A percentile compares a stretch with the other conserved stretches of the same genome.
Evolutionary conservation across 2,888 invertebrate genomes (phyloP).

Genomic region (Mesodorylaimus sp.): DNA sequence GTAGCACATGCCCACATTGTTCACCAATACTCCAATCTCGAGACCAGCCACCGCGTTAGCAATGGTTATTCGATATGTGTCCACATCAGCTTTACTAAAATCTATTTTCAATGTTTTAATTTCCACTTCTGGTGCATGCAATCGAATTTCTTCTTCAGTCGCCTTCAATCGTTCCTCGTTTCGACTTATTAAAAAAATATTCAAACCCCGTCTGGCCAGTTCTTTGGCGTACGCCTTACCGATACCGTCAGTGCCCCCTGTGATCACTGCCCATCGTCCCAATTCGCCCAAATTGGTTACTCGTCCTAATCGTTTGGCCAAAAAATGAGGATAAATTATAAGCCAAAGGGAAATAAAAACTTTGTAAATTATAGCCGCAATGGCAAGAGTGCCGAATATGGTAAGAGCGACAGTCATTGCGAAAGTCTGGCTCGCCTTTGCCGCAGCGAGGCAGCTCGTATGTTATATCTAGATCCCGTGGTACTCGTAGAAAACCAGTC

Average conservation of each 20-base stretch:
- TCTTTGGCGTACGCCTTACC: constrained; percentile 27
- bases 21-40: constrained; percentile 40
- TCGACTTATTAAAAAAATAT: constrained; percentile 23
- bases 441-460: too few relatives aligned
- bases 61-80: constrained; percentile 14
- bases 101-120: constrained; percentile 21
- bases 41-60: constrained; percentile 18
- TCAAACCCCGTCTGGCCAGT: constrained; percentile 17
- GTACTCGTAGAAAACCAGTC: too few relatives aligned
- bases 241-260: constrained; percentile 28
- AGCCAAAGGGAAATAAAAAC: too few relatives aligned
- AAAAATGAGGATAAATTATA: neutral
- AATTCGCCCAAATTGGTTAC: neutral
- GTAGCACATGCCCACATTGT: constrained; percentile 78
- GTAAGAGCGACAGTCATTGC: too few relatives aligned
- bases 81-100: constrained; percentile 18
- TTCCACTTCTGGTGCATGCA: constrained; percentile 14
- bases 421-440: too few relatives aligned
- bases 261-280: constrained; percentile 18
- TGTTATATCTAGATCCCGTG: too few relatives aligned
- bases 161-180: constrained; percentile 23
- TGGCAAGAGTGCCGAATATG: too few relatives aligned
- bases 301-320: neutral
- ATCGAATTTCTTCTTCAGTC: constrained; percentile 22
- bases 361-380: too few relatives aligned